Conservation (phyloP, 2,113 vertebrate species). For the Pangasianodon hypophthalmus region DNA sequence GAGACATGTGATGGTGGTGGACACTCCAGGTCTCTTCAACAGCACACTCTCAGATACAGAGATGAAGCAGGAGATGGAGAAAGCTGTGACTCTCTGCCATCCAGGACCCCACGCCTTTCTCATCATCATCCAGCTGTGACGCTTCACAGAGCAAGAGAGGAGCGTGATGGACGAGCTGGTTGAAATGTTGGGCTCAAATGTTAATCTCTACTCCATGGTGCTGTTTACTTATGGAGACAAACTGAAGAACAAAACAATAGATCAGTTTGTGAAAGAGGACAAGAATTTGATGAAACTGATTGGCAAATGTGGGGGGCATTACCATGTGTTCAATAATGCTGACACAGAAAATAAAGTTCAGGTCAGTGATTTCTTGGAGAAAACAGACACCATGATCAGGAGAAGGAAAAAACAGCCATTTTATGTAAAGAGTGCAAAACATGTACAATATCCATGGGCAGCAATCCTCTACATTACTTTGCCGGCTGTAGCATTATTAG, state of each 20-base stretch:
- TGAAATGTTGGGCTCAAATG: constrained; percentile 23
- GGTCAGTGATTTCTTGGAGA: constrained; percentile 34
- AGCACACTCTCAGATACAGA: constrained; percentile 9
- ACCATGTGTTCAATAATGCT: constrained; percentile 38
- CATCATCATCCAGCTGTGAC: constrained; percentile 46
- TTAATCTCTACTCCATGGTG: constrained; percentile 39
- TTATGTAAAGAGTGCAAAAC: constrained; percentile 5
- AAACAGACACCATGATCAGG: constrained; percentile 13
- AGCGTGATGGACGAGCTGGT: constrained; percentile 31
- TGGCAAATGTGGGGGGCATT: constrained; percentile 6
- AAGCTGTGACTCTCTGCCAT: constrained; percentile 34
- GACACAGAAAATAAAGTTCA: constrained; percentile 24
- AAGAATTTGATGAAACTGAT: constrained; percentile 25
- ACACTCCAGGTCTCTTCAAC: constrained; percentile 48
- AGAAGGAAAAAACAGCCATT: not conserved
- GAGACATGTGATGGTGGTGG: constrained; percentile 36
- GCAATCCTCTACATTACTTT: not conserved
- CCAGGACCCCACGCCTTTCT: constrained; percentile 54
- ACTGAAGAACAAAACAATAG: constrained; percentile 37
- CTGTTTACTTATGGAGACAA: constrained; percentile 51
- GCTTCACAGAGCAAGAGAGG: constrained; percentile 51
- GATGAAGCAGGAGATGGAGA: constrained; percentile 22
- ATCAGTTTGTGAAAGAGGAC: constrained; percentile 38
- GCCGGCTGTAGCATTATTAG: not conserved
- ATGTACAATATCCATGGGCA: not conserved